Evolutionary conservation across 2,797 vertebrate species (phyloP).

Genomic region (Thripadectes ignobilis): DNA sequence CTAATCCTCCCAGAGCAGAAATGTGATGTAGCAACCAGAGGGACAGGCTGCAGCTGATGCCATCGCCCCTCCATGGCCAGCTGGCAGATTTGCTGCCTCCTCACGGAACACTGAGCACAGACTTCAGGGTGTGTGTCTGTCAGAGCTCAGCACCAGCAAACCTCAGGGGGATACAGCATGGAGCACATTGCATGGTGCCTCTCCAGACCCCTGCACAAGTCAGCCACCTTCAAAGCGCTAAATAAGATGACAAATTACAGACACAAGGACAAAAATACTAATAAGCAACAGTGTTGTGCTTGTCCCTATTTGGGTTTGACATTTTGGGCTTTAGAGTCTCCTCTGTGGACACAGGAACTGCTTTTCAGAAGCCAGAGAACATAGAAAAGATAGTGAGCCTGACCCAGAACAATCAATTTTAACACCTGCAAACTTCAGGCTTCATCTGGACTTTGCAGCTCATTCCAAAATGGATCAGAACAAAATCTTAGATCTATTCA

Average conservation of each 20-base stretch:
- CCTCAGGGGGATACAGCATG: not conserved
- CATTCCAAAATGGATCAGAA: not conserved
- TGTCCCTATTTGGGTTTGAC: not conserved
- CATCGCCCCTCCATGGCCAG: not conserved
- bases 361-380: not conserved
- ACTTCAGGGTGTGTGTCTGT: constrained; percentile 10
- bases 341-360: too few species aligned
- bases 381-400: not conserved
- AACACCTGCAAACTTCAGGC: not conserved
- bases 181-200: not conserved
- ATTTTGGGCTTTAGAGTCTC: not conserved
- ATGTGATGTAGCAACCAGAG: not conserved
- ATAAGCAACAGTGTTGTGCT: not conserved
- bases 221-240: accelerated
- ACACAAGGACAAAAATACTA: not conserved
- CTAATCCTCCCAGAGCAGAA: constrained; percentile 49
- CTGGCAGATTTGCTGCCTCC: constrained; percentile 40
- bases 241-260: not conserved
- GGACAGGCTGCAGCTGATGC: constrained; percentile 44
- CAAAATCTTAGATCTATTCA: not conserved
- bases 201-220: not conserved
- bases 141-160: not conserved
- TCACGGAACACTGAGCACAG: constrained; percentile 47
- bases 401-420: not conserved
- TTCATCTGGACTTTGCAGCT: not conserved